Conservation (phyloP, 1,140 invertebrate genomes). For the Telenomus remus region DNA sequence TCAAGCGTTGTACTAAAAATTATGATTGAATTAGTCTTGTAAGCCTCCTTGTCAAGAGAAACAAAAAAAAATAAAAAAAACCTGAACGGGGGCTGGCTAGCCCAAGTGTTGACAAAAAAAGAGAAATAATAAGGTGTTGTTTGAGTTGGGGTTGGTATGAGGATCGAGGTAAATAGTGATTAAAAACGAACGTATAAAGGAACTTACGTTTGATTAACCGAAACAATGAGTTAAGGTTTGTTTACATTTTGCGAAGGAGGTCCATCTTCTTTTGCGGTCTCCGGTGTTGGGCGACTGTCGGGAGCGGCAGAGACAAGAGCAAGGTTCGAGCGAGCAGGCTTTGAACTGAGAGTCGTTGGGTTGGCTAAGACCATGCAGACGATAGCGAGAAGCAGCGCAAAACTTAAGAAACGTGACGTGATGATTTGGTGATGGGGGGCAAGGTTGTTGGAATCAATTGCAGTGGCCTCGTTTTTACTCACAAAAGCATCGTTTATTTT, state of each 20-base stretch:
- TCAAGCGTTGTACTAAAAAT: constrained; percentile 45
- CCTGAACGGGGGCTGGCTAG: background rate
- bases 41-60: constrained; percentile 12
- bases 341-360: constrained; percentile 22
- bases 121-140: too few relatives aligned
- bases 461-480: constrained; percentile 68
- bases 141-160: background rate
- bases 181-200: constrained; percentile 48
- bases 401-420: constrained; percentile 37
- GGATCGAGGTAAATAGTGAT: constrained; percentile 13
- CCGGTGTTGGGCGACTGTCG: constrained; percentile 30
- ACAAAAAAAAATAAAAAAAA: constrained; percentile 7
- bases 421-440: constrained; percentile 51
- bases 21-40: constrained; percentile 49
- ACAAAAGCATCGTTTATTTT: constrained; percentile 76
- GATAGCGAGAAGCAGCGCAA: constrained; percentile 51
- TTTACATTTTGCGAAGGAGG: constrained; percentile 48
- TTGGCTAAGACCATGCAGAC: constrained; percentile 44
- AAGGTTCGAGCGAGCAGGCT: constrained; percentile 64
- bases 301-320: constrained; percentile 65
- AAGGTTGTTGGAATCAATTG: constrained; percentile 60
- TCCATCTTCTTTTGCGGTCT: constrained; percentile 49
- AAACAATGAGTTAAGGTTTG: constrained; percentile 59
- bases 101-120: background rate
- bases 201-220: constrained; percentile 56